These are phyloP conservation scores for Microchirus variegatus DNA, from an alignment of 2,797 vertebrate genomes.

Conservation along the genomic window DNA sequence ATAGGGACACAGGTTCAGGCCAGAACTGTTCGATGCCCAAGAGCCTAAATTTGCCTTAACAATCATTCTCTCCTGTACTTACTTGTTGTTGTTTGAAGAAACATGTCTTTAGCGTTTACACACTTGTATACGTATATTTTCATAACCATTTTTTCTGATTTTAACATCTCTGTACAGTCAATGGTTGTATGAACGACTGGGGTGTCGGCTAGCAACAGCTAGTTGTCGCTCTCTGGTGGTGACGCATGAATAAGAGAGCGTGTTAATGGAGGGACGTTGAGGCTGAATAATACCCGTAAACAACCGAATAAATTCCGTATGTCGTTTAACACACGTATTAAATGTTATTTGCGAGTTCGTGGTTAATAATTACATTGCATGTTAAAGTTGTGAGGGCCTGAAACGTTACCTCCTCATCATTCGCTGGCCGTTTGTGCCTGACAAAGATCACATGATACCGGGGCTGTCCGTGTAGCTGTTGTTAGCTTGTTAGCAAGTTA, in stretches of 20 bases:
- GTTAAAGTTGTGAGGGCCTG: neutral
- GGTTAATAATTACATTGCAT: neutral
- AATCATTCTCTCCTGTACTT: too few species aligned
- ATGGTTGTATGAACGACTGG: too few species aligned
- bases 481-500: conserved; percentile 59
- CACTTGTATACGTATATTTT: too few species aligned
- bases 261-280: neutral
- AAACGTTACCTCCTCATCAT: conserved; percentile 4
- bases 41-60: too few species aligned
- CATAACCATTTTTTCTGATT: neutral
- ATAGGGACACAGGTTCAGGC: too few species aligned
- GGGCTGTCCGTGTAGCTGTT: conserved; percentile 14
- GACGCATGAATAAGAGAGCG: neutral
- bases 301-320: too few species aligned
- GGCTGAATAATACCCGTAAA: neutral
- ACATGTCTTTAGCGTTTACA: too few species aligned
- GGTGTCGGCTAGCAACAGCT: neutral
- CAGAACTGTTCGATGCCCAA: too few species aligned
- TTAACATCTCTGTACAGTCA: neutral
- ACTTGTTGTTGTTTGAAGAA: too few species aligned
- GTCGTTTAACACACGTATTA: neutral
- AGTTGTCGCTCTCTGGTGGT: conserved; percentile 47
- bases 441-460: conserved; percentile 62
- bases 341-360: neutral
- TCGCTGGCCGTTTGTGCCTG: conserved; percentile 19